Base-by-base conservation (phyloP, 2,113 vertebrate species). In the Tragulus kanchil region DNA sequence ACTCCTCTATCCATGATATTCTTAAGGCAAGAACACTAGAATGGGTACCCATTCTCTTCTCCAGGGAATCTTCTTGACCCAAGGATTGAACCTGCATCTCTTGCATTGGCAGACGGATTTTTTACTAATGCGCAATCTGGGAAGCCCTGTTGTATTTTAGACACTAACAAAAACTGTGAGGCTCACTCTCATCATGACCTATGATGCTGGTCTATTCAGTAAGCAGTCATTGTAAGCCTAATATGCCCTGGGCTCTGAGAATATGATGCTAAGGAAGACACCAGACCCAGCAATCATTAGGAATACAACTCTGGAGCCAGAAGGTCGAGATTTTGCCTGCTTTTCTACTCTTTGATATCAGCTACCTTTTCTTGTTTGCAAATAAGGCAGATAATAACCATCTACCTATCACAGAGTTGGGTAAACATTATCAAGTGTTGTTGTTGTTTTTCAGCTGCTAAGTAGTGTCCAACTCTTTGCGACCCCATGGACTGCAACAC, bases 181-280 rank as follows among this genome's bases (percentile, higher is more conserved):
- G 10, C 17, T 45, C 81, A 4, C 36, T 1, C 6, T 3, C 5
- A 4, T 0, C 12, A 3, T 7, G 8, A 23, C 28, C 82, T 25
- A 4, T 19, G 50, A 42, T 6, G 13, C 48, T 17, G 62, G 13
- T 94, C 31, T 7, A n/a, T 48, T 73, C 23, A 19, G 1, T 8
- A 62, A 87, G 56, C 28, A 61, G 23, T 19, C 10, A 1, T 0
- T 56, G 15, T 62, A 45, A 19, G 28, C 45, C 89, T 75, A 2
- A 69, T 69, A 13, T 14, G 23, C 62, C 62, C 45, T 23, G 17
- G 8, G 31, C 16, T 67, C 54, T 62, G 67, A 54, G 45, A 82
- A 54, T 0, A 23, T 3, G 13, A 73, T 52, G 62, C 5, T 0
- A 23, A 81, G 52, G 21, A 36, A 64, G 42, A 26, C 50, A n/a